A percentile compares a stretch with the other conserved stretches of the same genome.
phyloP scores from a whole-genome alignment of 2,797 vertebrate genomes.

The Poliocrania exsul region DNA sequence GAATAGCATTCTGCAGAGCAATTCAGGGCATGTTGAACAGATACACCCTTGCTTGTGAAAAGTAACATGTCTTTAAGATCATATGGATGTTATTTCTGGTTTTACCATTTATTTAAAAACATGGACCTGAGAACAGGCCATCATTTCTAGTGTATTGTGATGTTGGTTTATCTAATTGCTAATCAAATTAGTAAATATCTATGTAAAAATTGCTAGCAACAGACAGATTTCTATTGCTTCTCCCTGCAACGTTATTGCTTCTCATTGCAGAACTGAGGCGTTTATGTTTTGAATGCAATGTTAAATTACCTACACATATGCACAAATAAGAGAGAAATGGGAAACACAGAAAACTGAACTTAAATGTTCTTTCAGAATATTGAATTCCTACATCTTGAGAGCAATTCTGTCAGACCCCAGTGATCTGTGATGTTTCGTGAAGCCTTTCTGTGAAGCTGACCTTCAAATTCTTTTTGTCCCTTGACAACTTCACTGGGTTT shows the following conservation, averaged over 20 bases:
- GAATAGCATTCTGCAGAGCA: not conserved
- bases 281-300: not conserved
- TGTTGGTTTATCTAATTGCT: not conserved
- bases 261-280: not conserved
- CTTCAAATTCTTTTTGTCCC: not conserved
- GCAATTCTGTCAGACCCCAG: not conserved
- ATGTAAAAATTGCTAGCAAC: not conserved
- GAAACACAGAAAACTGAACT: not conserved
- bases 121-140: not conserved
- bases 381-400: not conserved
- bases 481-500: not conserved
- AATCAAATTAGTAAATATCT: not conserved
- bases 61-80: not conserved
- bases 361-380: not conserved
- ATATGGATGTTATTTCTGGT: fast-evolving
- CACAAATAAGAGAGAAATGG: not conserved
- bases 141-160: not conserved
- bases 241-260: not conserved
- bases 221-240: not conserved
- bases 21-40: not conserved
- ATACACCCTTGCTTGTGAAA: not conserved
- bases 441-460: not conserved
- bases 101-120: not conserved
- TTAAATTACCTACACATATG: not conserved
- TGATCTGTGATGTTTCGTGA: not conserved